Conservation (phyloP, 2,888 invertebrate genomes). For the Ptychoptera contaminata region DNA sequence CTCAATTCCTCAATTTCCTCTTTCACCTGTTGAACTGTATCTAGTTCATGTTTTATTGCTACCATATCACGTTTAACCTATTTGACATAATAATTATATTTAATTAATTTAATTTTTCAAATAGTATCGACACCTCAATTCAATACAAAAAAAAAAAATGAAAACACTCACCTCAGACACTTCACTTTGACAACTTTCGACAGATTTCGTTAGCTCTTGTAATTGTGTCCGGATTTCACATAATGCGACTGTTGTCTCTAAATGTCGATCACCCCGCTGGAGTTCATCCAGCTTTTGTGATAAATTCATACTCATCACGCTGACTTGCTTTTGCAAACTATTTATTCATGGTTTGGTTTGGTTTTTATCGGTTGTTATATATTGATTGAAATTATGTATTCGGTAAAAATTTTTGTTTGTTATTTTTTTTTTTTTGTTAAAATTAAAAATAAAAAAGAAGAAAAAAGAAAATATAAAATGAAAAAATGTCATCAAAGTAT, state of each 20-base stretch:
- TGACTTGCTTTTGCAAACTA: conserved; percentile 95
- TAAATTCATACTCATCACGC: conserved; percentile 95
- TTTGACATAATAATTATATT: conserved; percentile 3
- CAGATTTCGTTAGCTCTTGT: conserved; percentile 85
- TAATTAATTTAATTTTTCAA: too few species aligned
- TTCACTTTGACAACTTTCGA: conserved; percentile 89
- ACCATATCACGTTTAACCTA: conserved; percentile 88
- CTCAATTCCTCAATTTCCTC: conserved; percentile 86
- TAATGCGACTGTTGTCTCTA: conserved; percentile 85
- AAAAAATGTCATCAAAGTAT: too few species aligned
- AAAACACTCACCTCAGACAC: conserved; percentile 54
- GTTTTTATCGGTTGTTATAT: conserved; percentile 1
- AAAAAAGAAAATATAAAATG: too few species aligned
- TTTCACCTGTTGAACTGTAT: conserved; percentile 87
- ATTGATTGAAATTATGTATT: neutral
- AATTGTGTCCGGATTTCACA: conserved; percentile 86
- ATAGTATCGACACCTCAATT: too few species aligned
- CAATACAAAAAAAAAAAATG: too few species aligned
- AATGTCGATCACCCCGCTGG: conserved; percentile 76
- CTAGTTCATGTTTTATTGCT: conserved; percentile 85
- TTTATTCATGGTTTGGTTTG: conserved; percentile 7
- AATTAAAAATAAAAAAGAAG: too few species aligned
- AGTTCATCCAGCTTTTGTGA: conserved; percentile 87
- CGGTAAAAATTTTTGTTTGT: conserved; percentile 1
- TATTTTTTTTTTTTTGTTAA: neutral